Conservation (phyloP, 2,797 vertebrate species). For the Oryzias dopingdopingensis region DNA sequence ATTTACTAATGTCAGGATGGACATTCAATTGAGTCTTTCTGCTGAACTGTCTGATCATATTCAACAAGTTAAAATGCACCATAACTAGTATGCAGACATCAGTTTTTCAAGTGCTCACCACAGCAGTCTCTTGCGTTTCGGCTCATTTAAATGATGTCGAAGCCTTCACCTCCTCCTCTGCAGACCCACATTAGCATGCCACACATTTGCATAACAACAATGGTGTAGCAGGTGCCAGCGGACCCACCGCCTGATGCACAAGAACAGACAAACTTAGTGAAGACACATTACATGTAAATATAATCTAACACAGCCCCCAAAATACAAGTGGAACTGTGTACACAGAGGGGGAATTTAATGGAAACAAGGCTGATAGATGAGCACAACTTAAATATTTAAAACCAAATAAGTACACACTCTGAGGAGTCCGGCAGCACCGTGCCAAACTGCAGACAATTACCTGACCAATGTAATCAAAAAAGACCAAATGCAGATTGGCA, state of each 20-base stretch:
- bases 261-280: not conserved
- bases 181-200: not conserved
- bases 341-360: not conserved
- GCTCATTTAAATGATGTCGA: too few relatives aligned
- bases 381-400: constrained; percentile 3
- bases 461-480: constrained; percentile 1
- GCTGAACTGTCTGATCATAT: too few relatives aligned
- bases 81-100: too few relatives aligned
- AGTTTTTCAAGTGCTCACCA: too few relatives aligned
- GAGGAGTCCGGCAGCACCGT: not conserved
- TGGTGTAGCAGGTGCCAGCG: not conserved
- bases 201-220: constrained; percentile 1
- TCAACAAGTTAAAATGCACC: too few relatives aligned
- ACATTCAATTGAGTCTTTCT: too few relatives aligned
- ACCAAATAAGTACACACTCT: constrained; percentile 20
- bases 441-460: constrained; percentile 9
- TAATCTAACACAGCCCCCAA: not conserved
- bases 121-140: too few relatives aligned
- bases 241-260: not conserved
- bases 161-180: not conserved
- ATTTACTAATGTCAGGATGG: too few relatives aligned
- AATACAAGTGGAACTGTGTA: not conserved
- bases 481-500: not conserved
- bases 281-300: not conserved
- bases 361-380: not conserved